These are phyloP conservation scores for Smittia aterrima DNA, from an alignment of 2,888 invertebrate genomes.

Conservation along the genomic window DNA sequence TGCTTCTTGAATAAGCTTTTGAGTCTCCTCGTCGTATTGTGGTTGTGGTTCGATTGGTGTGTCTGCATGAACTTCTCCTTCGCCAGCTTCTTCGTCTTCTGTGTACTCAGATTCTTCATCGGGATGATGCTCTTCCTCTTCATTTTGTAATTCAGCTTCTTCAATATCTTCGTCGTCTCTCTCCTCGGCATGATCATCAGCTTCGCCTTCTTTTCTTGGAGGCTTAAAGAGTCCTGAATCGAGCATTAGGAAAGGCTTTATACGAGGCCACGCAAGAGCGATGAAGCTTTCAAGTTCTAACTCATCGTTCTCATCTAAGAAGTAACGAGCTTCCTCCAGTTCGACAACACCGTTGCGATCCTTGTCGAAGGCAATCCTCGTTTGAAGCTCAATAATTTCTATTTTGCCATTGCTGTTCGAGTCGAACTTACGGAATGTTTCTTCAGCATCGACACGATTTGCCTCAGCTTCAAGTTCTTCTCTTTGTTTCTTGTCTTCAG, in stretches of 20 bases:
- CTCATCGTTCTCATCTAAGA: constrained; percentile 67
- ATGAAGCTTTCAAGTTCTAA: constrained; percentile 68
- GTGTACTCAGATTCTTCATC: constrained; percentile 44
- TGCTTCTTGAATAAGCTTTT: constrained; percentile 79
- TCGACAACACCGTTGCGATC: constrained; percentile 86
- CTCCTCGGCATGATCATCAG: constrained; percentile 44
- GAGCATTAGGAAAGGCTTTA: constrained; percentile 76
- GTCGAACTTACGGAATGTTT: constrained; percentile 77
- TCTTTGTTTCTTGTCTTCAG: constrained; percentile 61
- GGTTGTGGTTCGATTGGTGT: constrained; percentile 48
- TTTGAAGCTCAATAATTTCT: constrained; percentile 66
- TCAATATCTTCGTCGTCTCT: constrained; percentile 45
- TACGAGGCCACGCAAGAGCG: constrained; percentile 68
- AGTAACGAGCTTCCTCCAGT: constrained; percentile 79
- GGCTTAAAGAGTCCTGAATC: constrained; percentile 70
- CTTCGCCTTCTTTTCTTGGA: constrained; percentile 49
- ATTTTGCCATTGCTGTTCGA: constrained; percentile 75
- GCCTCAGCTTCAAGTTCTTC: constrained; percentile 60
- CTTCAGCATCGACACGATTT: constrained; percentile 63
- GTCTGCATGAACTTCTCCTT: constrained; percentile 47
- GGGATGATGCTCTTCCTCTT: constrained; percentile 46
- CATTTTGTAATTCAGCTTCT: constrained; percentile 49
- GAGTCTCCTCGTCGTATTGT: constrained; percentile 85
- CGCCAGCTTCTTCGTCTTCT: constrained; percentile 48
- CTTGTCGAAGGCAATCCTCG: constrained; percentile 77